Conservation (phyloP, 2,113 vertebrate species). For the Forbesichthys papilliferus region DNA sequence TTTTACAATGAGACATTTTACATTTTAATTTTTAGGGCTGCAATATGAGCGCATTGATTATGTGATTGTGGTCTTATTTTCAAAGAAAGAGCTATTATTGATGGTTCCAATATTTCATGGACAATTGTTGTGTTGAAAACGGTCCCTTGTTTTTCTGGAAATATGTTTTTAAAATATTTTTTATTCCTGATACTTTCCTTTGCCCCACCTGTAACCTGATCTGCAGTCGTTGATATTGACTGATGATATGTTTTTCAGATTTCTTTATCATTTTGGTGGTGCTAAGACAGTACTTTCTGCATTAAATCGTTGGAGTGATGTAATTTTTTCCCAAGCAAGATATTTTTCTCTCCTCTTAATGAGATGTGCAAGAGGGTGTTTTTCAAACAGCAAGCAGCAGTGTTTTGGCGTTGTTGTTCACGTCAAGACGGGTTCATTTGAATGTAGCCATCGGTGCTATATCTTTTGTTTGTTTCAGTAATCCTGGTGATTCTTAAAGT, state of each 20-base stretch:
- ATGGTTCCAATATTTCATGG: conserved; percentile 45
- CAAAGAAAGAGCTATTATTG: conserved; percentile 42
- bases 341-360: conserved; percentile 2
- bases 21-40: conserved; percentile 39
- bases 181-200: conserved; percentile 29
- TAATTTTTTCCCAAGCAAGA: conserved; percentile 38
- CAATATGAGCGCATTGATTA: conserved; percentile 36
- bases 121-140: conserved; percentile 43
- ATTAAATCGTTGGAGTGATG: conserved; percentile 36
- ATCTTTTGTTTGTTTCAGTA: conserved; percentile 27
- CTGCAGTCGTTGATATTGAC: conserved; percentile 34
- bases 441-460: conserved; percentile 11
- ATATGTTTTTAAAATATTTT: conserved; percentile 53
- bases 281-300: conserved; percentile 33
- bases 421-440: conserved; percentile 5
- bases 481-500: conserved; percentile 20
- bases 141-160: conserved; percentile 48
- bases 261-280: conserved; percentile 35
- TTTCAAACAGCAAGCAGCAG: conserved; percentile 25
- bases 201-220: conserved; percentile 31
- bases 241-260: conserved; percentile 20
- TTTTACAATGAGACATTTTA: conserved; percentile 57
- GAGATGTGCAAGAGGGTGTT: conserved; percentile 13
- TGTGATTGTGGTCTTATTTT: conserved; percentile 51
- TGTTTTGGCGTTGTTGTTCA: conserved; percentile 17